These are phyloP conservation scores for Belgica antarctica DNA, from an alignment of 2,888 invertebrate species.

Conservation along the genomic window DNA sequence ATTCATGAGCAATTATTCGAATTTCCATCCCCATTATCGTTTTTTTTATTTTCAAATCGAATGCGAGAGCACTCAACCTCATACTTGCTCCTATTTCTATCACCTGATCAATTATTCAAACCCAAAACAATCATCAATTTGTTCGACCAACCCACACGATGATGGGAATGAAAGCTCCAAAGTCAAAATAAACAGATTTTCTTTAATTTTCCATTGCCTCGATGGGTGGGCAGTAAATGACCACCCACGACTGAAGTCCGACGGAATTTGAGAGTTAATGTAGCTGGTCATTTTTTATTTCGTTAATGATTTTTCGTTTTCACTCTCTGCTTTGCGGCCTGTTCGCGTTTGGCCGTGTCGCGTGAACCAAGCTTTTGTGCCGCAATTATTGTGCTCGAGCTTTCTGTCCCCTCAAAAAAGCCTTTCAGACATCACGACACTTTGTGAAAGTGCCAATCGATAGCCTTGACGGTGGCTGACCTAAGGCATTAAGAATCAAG, in stretches of 20 bases:
- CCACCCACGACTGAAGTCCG: too few relatives aligned
- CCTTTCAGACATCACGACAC: background rate
- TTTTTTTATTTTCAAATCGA: too few relatives aligned
- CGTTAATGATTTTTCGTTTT: slow-evolving; percentile 34
- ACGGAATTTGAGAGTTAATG: slow-evolving; percentile 1
- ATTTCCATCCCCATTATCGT: too few relatives aligned
- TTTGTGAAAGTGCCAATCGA: background rate
- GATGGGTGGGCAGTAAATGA: too few relatives aligned
- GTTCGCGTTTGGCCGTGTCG: background rate
- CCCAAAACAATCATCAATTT: background rate
- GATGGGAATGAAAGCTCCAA: background rate
- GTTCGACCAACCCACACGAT: background rate
- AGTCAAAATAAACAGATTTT: background rate
- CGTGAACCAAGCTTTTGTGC: background rate
- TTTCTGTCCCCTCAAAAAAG: too few relatives aligned
- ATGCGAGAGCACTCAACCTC: too few relatives aligned
- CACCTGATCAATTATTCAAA: slow-evolving; percentile 5
- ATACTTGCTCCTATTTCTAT: background rate
- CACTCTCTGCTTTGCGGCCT: too few relatives aligned
- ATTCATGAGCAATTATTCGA: too few relatives aligned
- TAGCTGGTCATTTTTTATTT: slow-evolving; percentile 33
- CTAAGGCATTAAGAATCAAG: background rate
- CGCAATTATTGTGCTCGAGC: too few relatives aligned
- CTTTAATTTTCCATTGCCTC: background rate
- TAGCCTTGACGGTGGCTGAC: slow-evolving; percentile 8